phyloP scores from a whole-genome alignment of 2,113 vertebrate species.

The Entelurus aequoreus region DNA sequence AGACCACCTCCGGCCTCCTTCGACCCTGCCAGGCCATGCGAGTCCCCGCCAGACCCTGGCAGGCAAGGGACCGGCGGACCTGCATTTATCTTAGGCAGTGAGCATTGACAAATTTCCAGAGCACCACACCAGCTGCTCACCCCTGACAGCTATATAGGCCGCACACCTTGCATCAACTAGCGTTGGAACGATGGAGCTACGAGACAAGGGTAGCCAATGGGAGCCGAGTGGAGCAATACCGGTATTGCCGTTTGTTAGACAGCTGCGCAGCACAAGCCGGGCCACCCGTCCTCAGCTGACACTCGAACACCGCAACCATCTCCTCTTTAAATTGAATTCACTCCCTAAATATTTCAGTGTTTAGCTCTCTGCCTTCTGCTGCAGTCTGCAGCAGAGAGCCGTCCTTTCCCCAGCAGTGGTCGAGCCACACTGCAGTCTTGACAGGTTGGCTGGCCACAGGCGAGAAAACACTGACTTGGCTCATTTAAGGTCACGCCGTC shows the following conservation, averaged over 20 bases:
- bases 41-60: slow-evolving; percentile 40
- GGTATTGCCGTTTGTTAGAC: slow-evolving; percentile 19
- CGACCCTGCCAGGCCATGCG: slow-evolving; percentile 30
- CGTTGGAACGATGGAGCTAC: slow-evolving; percentile 19
- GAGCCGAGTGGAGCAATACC: neutral
- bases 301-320: slow-evolving; percentile 15
- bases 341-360: slow-evolving; percentile 74
- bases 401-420: slow-evolving; percentile 60
- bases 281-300: slow-evolving; percentile 11
- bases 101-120: slow-evolving; percentile 32
- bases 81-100: slow-evolving; percentile 35
- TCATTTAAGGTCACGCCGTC: slow-evolving; percentile 55
- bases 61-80: slow-evolving; percentile 27
- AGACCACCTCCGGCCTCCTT: slow-evolving; percentile 14
- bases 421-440: slow-evolving; percentile 56
- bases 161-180: slow-evolving; percentile 27
- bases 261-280: slow-evolving; percentile 46
- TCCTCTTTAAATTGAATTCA: slow-evolving; percentile 58
- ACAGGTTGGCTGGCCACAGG: slow-evolving; percentile 58
- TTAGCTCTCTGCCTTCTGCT: slow-evolving; percentile 54
- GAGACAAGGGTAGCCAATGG: slow-evolving; percentile 18
- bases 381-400: slow-evolving; percentile 59
- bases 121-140: slow-evolving; percentile 48
- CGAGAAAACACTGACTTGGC: slow-evolving; percentile 46
- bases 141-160: slow-evolving; percentile 36